Evolutionary conservation across 2,113 vertebrate species (phyloP).

Genomic region (Syrrhaptes paradoxus): DNA sequence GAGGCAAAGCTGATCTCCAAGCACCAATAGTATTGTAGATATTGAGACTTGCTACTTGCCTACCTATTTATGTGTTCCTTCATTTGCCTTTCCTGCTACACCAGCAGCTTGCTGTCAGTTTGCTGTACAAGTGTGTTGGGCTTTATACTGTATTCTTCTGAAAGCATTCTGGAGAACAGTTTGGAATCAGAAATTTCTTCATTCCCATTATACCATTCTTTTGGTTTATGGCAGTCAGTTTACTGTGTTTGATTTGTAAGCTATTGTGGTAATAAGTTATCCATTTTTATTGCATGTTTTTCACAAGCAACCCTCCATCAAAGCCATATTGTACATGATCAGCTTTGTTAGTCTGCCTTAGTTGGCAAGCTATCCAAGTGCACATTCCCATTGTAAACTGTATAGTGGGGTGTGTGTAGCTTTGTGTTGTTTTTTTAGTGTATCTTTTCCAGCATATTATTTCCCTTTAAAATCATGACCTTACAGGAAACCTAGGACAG

Average conservation of each 20-base stretch:
- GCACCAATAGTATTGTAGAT: not conserved
- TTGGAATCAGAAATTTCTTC: not conserved
- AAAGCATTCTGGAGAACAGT: not conserved
- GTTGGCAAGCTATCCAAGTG: not conserved
- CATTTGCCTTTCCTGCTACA: not conserved
- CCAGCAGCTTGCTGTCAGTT: not conserved
- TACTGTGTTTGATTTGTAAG: conserved; percentile 13
- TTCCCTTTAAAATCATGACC: not conserved
- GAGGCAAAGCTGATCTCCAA: not conserved
- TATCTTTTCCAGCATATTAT: not conserved
- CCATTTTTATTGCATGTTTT: conserved; percentile 43
- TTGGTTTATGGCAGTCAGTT: not conserved
- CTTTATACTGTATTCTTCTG: not conserved
- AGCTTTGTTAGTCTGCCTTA: not conserved
- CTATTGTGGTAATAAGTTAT: conserved; percentile 37
- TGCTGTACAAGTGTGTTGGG: not conserved
- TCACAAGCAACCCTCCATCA: not conserved
- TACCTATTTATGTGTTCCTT: not conserved
- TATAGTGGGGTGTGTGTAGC: not conserved
- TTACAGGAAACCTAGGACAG: not conserved
- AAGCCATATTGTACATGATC: not conserved
- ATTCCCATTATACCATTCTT: not conserved
- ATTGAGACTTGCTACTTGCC: not conserved
- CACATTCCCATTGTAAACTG: not conserved
- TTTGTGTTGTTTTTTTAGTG: not conserved